phyloP scores from a whole-genome alignment of 1,140 invertebrate species.

The Neoseiulus cucumeris region DNA sequence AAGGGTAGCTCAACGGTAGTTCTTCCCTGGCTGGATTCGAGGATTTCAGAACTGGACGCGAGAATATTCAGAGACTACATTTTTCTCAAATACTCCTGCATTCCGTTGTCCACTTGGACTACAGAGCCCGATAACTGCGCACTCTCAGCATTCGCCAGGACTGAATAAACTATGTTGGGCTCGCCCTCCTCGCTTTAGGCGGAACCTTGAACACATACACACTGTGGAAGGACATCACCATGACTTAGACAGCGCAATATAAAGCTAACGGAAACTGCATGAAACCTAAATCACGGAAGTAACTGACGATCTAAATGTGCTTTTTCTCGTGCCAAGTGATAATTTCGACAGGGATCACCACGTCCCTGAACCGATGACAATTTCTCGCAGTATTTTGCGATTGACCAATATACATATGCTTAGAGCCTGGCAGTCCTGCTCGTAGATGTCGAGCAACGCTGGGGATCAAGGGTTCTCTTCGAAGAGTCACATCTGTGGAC shows the following conservation, averaged over 20 bases:
- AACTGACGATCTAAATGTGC: conserved; percentile 45
- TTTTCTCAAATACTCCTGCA: too few relatives aligned
- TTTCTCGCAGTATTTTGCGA: conserved; percentile 75
- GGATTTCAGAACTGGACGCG: too few relatives aligned
- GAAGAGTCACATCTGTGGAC: conserved; percentile 79
- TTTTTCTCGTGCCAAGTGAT: conserved; percentile 66
- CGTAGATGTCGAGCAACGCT: conserved; percentile 77
- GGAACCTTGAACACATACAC: conserved; percentile 34
- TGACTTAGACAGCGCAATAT: too few relatives aligned
- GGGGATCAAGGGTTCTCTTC: conserved; percentile 86
- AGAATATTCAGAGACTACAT: too few relatives aligned
- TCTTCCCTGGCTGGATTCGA: too few relatives aligned
- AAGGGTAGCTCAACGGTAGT: too few relatives aligned
- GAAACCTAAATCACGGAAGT: too few relatives aligned
- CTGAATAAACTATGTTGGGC: conserved; percentile 67
- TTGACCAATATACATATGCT: conserved; percentile 61
- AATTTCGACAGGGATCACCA: conserved; percentile 80
- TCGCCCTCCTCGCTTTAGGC: conserved; percentile 65
- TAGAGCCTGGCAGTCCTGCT: conserved; percentile 56
- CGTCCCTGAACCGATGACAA: conserved; percentile 63
- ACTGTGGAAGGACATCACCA: too few relatives aligned
- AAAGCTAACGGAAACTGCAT: too few relatives aligned
- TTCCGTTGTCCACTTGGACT: too few relatives aligned
- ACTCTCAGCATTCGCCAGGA: conserved; percentile 82
- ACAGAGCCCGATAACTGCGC: too few relatives aligned